Evolutionary conservation across 2,888 invertebrate species (phyloP), one percentile per base, ranked within the genome.

Genomic region (Marasmarcha lunaedactyla): DNA sequence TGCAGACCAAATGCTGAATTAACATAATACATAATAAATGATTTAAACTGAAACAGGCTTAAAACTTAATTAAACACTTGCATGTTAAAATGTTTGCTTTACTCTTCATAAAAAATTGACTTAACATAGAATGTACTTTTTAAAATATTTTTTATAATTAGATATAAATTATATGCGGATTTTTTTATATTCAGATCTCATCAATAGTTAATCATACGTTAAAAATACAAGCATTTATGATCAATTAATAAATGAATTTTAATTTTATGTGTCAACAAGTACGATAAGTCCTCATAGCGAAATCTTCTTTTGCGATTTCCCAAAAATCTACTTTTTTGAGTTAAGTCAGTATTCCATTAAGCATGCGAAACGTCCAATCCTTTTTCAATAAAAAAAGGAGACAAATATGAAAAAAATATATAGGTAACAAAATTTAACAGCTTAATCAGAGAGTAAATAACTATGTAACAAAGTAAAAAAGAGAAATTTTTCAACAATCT

Each of bases 1-100:
- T 38, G 33, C 33, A 38, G 38, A 38, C 38, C 33, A 38, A 33
- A 33, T 33, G 33, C 38, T 33, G 38, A 38, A 38, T 38, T 33
- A 20, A 20, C 3, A 20, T 20, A 20, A 34, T 38, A 34, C 30
- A 33, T 38, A 33, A 38, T 15, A 14, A 13, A 30, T 34, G 14
- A 34, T 38, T 34, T 12, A 34, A 38, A 34, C 33, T 38, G 20
- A 38, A 38, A 34, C 15, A 38, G 38, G 14, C 34, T 30, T 30
- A 30, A 30, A 30, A 30, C 2, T 30, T 30, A 30, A 30, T 30
- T 4, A 10, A 13, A 38, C 33, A 38, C 14, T 38, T 34, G 34
- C 33, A 34, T 38, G 14, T 34, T 38, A 20, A 30, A 38, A 15
- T 38, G 7, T 27, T 38, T 33, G 33, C 15, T 38, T 33, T 15